Evolutionary conservation across 2,797 vertebrate genomes (phyloP), one percentile per base, ranked within the genome.

Genomic region (Gadopsis marmoratus): DNA sequence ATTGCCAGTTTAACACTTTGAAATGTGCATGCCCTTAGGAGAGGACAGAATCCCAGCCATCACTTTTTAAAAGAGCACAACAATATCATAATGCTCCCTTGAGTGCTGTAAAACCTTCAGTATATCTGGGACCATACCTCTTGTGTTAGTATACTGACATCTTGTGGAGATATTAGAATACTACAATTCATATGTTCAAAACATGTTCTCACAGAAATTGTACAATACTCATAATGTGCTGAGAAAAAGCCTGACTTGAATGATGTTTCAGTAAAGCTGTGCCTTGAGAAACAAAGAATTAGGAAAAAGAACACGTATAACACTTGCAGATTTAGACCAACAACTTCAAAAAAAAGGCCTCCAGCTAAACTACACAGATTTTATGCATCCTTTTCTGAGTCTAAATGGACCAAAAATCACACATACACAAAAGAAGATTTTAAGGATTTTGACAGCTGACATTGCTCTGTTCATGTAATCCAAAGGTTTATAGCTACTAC

Each of bases 61-160:
- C 68, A 63, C 54, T 58, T 76, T 53, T 61, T 74, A 56, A 74
- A 83, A 74, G 72, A 84, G 47, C 65, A 66, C 51, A 87, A 77
- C 62, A 84, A 58, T 48, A 75, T 70, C 64, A 58, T 56, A 74
- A 73, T 60, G 41, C 7, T 76, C 71, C 55, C 71, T 29, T 35
- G 60, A 84, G 67, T 45, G 26, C n/a, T 47, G 63, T 56, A 66
- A 55, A 69, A 35, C 19, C 54, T 31, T n/a, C 39, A 35, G 8
- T 56, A 37, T 0, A 8, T 4, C 16, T 1, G 16, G 16, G 17
- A 31, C 13, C 1, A 19, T 26, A 19, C 11, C n/a, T 83, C 59
- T 71, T 75, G 73, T 87, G 56, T 73, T 77, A 76, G 71, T 90
- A 87, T 76, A 88, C 77, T 90, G 94, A 91, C 95, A 94, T 86